A percentile compares a stretch with the other conserved stretches of the same genome.
Evolutionary conservation across 2,888 invertebrate species (phyloP).

Genomic region (Eumerus sabulonum): DNA sequence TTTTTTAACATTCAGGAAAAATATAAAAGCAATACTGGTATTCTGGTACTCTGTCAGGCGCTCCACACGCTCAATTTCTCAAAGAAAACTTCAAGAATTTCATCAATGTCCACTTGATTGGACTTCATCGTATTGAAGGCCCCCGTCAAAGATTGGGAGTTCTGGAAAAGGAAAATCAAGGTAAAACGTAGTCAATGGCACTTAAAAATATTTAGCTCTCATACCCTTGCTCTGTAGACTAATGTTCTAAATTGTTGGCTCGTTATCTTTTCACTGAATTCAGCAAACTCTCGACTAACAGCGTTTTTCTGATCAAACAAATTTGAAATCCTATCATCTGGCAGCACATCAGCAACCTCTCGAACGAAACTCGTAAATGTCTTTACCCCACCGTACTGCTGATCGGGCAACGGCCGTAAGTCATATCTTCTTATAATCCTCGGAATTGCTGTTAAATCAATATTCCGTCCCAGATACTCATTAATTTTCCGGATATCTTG

Average conservation of each 20-base stretch:
- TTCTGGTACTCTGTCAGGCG: too few species aligned
- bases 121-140: slow-evolving; percentile 9
- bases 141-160: slow-evolving; percentile 16
- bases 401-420: slow-evolving; percentile 9
- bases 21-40: too few species aligned
- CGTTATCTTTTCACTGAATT: slow-evolving; percentile 6
- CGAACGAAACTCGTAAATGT: slow-evolving; percentile 29
- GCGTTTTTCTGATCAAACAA: slow-evolving; percentile 29
- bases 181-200: neutral
- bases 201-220: neutral
- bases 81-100: slow-evolving; percentile 30
- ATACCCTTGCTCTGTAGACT: slow-evolving; percentile 47
- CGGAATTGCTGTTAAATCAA: slow-evolving; percentile 41
- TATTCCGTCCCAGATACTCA: slow-evolving; percentile 32
- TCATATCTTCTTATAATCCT: slow-evolving; percentile 5
- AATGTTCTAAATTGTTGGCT: slow-evolving; percentile 22
- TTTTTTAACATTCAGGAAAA: too few species aligned
- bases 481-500: slow-evolving; percentile 25
- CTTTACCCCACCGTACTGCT: slow-evolving; percentile 35
- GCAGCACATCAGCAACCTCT: slow-evolving; percentile 39
- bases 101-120: slow-evolving; percentile 37
- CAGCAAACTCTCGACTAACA: slow-evolving; percentile 23
- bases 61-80: slow-evolving; percentile 29
- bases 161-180: slow-evolving; percentile 4
- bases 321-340: slow-evolving; percentile 28